Conservation (phyloP, 2,888 invertebrate species). For the Phyllotreta cruciferae region DNA sequence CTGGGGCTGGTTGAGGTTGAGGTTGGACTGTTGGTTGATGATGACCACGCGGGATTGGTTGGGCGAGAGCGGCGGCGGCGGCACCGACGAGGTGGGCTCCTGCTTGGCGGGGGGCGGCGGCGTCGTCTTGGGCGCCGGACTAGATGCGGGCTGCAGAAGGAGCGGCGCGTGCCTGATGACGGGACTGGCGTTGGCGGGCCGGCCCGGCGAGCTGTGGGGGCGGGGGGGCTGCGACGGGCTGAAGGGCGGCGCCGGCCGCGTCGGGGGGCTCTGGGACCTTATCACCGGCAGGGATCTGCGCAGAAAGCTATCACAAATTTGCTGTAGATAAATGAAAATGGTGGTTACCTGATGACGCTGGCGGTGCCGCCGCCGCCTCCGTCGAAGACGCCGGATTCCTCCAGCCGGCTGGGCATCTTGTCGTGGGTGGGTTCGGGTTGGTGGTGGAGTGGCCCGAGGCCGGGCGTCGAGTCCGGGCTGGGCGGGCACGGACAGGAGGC, state of each 20-base stretch:
- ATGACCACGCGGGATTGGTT: constrained; percentile 52
- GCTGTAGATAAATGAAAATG: too few relatives aligned
- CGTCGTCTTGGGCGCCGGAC: constrained; percentile 40
- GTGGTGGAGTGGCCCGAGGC: constrained; percentile 48
- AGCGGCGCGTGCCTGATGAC: constrained; percentile 56
- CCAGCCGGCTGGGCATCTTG: constrained; percentile 61
- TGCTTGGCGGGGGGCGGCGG: constrained; percentile 47
- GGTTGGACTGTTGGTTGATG: constrained; percentile 53
- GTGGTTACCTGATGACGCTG: constrained; percentile 56
- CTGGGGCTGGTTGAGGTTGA: constrained; percentile 51
- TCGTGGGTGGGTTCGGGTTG: constrained; percentile 62
- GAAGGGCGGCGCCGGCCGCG: constrained; percentile 52
- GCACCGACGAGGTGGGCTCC: constrained; percentile 41
- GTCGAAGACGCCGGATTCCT: constrained; percentile 65
- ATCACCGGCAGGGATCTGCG: constrained; percentile 48
- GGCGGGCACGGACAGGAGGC: constrained; percentile 58
- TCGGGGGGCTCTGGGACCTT: constrained; percentile 54
- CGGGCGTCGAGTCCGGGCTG: constrained; percentile 68
- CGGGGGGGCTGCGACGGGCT: constrained; percentile 58
- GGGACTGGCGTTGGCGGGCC: constrained; percentile 56
- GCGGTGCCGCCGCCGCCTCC: constrained; percentile 57
- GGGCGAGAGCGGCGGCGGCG: constrained; percentile 27
- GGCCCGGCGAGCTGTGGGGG: constrained; percentile 59
- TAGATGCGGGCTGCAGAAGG: constrained; percentile 53
- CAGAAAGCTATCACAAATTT: too few relatives aligned